phyloP scores from a whole-genome alignment of 2,888 invertebrate species.

The Parochlus steinenii region DNA sequence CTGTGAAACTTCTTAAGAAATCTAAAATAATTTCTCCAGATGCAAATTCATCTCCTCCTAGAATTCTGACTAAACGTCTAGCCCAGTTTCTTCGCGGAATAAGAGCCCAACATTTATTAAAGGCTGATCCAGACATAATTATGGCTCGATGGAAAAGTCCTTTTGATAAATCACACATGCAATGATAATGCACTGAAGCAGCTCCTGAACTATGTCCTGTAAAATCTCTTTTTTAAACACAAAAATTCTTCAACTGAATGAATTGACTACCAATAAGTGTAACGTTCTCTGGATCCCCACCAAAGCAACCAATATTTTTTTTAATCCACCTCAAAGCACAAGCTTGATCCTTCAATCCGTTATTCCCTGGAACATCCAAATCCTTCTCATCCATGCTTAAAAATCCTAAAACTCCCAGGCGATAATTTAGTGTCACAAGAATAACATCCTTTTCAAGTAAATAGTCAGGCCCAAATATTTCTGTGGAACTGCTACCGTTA shows the following conservation, averaged over 20 bases:
- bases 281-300: conserved; percentile 4
- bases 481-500: background rate
- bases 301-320: conserved; percentile 6
- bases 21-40: no score
- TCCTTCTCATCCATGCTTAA: background rate
- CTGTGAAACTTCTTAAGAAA: no score
- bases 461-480: conserved; percentile 5
- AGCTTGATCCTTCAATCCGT: conserved; percentile 7
- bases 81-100: conserved; percentile 10
- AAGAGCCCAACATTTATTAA: conserved; percentile 1
- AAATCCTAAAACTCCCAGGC: conserved; percentile 9
- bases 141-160: conserved; percentile 9
- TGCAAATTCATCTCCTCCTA: no score
- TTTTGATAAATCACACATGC: conserved; percentile 2
- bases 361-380: conserved; percentile 4
- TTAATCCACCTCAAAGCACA: conserved; percentile 8
- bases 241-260: no score
- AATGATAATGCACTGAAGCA: conserved; percentile 7
- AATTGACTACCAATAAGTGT: conserved; percentile 9
- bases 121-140: conserved; percentile 8
- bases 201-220: no score
- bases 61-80: background rate
- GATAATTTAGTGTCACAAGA: conserved; percentile 6
- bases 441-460: conserved; percentile 3
- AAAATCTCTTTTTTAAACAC: no score